Conservation (phyloP, 2,113 vertebrate genomes). For the Nibea albiflora region DNA sequence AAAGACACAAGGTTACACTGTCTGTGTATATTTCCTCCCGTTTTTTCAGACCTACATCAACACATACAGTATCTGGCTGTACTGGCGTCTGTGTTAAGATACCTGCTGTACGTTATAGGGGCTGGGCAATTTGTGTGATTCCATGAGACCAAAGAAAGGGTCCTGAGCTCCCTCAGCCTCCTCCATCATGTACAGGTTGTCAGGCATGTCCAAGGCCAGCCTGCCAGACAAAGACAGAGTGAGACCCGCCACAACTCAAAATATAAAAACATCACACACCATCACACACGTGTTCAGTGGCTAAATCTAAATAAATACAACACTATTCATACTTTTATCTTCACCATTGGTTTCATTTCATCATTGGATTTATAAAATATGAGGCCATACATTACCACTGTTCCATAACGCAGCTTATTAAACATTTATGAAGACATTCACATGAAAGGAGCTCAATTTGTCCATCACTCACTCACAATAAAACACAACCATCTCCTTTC, state of each 20-base stretch:
- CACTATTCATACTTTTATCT: neutral
- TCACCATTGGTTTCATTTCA: neutral
- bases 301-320: neutral
- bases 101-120: constrained; percentile 82
- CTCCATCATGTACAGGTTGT: constrained; percentile 79
- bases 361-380: neutral
- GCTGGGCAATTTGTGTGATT: constrained; percentile 76
- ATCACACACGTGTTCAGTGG: neutral
- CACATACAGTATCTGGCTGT: neutral
- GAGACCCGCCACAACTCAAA: neutral
- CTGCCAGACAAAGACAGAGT: constrained; percentile 53
- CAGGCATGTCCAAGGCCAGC: constrained; percentile 78
- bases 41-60: neutral
- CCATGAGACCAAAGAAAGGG: constrained; percentile 89
- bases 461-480: constrained; percentile 29
- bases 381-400: constrained; percentile 11
- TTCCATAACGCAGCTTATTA: constrained; percentile 44
- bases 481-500: constrained; percentile 26
- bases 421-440: constrained; percentile 50
- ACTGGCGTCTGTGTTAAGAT: neutral
- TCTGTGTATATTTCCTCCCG: neutral
- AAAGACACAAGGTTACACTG: neutral
- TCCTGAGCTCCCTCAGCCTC: constrained; percentile 84
- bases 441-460: constrained; percentile 40
- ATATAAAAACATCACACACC: neutral